phyloP scores from a whole-genome alignment of 2,113 vertebrate species.

The Elanoides forficatus region DNA sequence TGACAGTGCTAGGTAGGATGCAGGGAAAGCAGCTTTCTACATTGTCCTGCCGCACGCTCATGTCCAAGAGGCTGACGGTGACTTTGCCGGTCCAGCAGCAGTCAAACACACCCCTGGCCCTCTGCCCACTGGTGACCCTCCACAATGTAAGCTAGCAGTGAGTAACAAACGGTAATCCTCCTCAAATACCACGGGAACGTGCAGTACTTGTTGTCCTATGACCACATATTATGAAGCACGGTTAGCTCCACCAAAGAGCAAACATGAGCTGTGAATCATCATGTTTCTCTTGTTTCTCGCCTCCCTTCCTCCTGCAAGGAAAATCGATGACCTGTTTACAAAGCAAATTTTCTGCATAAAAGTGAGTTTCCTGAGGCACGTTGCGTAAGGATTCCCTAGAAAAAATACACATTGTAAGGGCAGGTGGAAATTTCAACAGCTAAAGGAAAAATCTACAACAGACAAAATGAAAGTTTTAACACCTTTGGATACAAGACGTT shows the following conservation, averaged over 20 bases:
- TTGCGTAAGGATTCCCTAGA: neutral
- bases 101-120: neutral
- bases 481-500: neutral
- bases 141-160: neutral
- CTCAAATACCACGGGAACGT: neutral
- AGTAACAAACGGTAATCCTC: neutral
- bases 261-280: neutral
- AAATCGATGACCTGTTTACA: neutral
- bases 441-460: neutral
- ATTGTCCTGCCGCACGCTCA: fast-evolving
- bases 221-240: fast-evolving
- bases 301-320: neutral
- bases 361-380: neutral
- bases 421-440: neutral
- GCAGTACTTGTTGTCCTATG: neutral
- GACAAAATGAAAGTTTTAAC: neutral
- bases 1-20: fast-evolving
- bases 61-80: neutral
- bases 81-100: neutral
- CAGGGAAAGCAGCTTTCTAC: neutral
- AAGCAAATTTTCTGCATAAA: neutral
- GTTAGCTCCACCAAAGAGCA: neutral
- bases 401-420: neutral
- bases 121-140: neutral
- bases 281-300: neutral